Evolutionary conservation across 2,888 invertebrate species (phyloP), one percentile per base, ranked within the genome.

Genomic region (Spodoptera picta): DNA sequence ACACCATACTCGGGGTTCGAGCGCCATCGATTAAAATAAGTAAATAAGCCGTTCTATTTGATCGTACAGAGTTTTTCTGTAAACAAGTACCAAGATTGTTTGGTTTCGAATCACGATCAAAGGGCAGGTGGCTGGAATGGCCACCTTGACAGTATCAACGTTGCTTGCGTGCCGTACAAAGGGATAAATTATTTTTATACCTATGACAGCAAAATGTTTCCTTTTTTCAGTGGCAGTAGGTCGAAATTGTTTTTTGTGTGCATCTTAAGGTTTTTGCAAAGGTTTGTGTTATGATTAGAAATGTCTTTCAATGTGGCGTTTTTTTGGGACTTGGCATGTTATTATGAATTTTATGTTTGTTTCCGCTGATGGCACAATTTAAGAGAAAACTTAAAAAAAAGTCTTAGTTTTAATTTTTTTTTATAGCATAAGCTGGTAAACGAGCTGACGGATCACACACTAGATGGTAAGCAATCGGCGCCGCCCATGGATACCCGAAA

Each of bases 51-150:
- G 73, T 77, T 75, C 81, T 75, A 80, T 84, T 81, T 79, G 80
- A 82, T 80, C 77, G 60, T 71, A 65, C 55, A 69, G 70, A 70
- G 60, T 75, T 69, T 65, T 75, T 73, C 75, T 73, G 81, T 85
- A 87, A 85, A 85, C 85, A 87, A 36, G 72, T 75, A 71, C 67
- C 63, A 52, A 60, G 65, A 69, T 79, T 84, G 86, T 87, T 87
- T 84, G 78, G 77, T 74, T 81, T 83, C 74, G 63, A 72, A 79
- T 80, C 82, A 80, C 83, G 86, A 88, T 87, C 87, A 85, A 85
- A 88, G 83, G 66, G 73, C 83, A 81, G 82, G 77, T 82, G 85
- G 80, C 77, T 73, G 57, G 46, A 66, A 79, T 75, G 75, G 76
- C 78, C 71, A 72, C 70, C 74, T 79, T 82, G 73, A 65, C 76